Conservation (phyloP, 2,113 vertebrate species). For the Accipiter cooperii region DNA sequence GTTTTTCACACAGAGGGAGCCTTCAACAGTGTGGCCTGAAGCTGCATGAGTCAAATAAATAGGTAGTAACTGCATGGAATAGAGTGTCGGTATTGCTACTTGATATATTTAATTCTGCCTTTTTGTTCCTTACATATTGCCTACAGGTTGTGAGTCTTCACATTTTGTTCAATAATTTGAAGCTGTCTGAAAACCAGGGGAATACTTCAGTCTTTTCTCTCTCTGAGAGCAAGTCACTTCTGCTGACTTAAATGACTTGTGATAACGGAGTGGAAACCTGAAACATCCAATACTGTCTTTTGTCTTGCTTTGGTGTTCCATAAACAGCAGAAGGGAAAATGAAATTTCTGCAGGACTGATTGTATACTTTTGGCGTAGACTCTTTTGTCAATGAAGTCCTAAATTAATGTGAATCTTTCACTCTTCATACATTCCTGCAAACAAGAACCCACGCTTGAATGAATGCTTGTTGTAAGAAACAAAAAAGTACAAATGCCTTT, state of each 20-base stretch:
- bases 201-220: neutral
- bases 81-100: neutral
- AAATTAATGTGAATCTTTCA: slow-evolving; percentile 22
- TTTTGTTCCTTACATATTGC: neutral
- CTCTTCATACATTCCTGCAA: neutral
- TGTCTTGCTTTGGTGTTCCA: neutral
- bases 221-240: neutral
- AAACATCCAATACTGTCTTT: neutral
- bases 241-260: neutral
- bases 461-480: neutral
- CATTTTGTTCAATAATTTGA: neutral
- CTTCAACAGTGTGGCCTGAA: neutral
- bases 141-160: neutral
- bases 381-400: slow-evolving; percentile 3
- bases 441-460: slow-evolving; percentile 40
- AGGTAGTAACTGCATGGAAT: neutral
- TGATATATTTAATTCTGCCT: neutral
- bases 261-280: neutral
- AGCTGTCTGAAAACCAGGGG: neutral
- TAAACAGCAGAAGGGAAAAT: neutral
- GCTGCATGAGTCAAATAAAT: neutral
- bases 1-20: neutral
- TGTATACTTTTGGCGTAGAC: neutral
- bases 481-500: neutral
- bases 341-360: neutral